Percentiles rank a stretch among this genome's conserved stretches.
phyloP scores from a whole-genome alignment of 2,113 vertebrate genomes.

The Castor canadensis region DNA sequence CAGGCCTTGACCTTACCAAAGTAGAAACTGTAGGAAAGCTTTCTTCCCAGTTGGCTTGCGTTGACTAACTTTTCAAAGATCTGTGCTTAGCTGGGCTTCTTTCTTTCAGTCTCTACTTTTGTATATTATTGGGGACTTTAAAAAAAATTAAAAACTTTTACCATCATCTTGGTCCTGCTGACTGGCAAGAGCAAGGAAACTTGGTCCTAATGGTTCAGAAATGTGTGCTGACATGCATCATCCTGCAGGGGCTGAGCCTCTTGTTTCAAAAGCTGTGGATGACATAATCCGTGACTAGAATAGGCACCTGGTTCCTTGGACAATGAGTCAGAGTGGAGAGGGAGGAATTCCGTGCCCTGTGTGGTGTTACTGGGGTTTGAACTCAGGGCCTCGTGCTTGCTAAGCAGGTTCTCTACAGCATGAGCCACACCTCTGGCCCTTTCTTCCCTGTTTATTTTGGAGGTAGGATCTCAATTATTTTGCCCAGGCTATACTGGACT shows the following conservation, averaged over 20 bases:
- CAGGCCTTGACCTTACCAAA: not conserved
- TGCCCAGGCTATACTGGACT: no score
- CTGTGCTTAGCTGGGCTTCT: not conserved
- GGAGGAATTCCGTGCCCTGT: not conserved
- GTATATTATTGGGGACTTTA: not conserved
- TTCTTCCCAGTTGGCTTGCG: not conserved
- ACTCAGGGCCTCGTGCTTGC: no score
- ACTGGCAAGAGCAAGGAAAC: not conserved
- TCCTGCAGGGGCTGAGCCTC: not conserved
- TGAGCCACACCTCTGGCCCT: no score
- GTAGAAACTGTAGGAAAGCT: not conserved
- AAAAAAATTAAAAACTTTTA: no score
- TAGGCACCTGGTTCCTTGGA: not conserved
- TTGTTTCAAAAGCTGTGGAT: not conserved
- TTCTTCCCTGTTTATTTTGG: no score
- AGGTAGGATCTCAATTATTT: no score
- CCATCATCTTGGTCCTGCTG: not conserved
- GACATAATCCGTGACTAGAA: not conserved
- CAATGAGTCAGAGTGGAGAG: not conserved
- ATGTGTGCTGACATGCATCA: not conserved
- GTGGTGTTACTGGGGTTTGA: no score
- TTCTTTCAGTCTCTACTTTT: not conserved
- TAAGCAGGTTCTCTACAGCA: no score
- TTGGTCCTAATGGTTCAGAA: not conserved
- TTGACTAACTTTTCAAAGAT: not conserved